Percentiles rank a stretch among this genome's conserved stretches.
phyloP scores from a whole-genome alignment of 2,113 vertebrate genomes.

The Gambusia affinis region DNA sequence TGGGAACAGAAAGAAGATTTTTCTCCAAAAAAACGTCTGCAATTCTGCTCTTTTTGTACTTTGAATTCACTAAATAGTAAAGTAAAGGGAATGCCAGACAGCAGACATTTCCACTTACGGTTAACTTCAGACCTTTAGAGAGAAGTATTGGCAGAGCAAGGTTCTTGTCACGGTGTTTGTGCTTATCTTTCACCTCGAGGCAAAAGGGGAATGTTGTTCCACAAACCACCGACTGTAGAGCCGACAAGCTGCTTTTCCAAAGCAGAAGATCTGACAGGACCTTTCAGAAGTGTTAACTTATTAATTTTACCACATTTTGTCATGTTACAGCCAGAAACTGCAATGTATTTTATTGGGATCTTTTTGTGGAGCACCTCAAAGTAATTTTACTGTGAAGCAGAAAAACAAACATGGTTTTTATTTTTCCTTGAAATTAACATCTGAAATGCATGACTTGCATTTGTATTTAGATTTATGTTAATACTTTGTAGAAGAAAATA shows the following conservation, averaged over 20 bases:
- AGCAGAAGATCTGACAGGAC: background rate
- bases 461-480: background rate
- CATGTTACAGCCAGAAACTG: background rate
- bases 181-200: background rate
- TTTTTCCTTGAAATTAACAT: too few relatives aligned
- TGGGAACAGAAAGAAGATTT: background rate
- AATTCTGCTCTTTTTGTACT: background rate
- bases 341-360: background rate
- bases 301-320: background rate
- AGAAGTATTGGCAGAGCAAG: slow-evolving; percentile 13
- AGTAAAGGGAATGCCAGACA: background rate
- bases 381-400: background rate
- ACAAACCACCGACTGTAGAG: background rate
- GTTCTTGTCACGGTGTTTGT: slow-evolving; percentile 15
- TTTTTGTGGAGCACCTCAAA: background rate
- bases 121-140: slow-evolving; percentile 19
- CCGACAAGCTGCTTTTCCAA: slow-evolving; percentile 2
- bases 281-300: background rate
- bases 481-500: background rate
- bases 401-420: too few relatives aligned
- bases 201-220: slow-evolving; percentile 5
- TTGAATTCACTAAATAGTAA: background rate
- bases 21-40: background rate
- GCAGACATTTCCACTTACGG: background rate
- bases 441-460: too few relatives aligned